These are phyloP conservation scores for Nephrotoma flavescens DNA, from an alignment of 2,888 invertebrate genomes.

Conservation along the genomic window DNA sequence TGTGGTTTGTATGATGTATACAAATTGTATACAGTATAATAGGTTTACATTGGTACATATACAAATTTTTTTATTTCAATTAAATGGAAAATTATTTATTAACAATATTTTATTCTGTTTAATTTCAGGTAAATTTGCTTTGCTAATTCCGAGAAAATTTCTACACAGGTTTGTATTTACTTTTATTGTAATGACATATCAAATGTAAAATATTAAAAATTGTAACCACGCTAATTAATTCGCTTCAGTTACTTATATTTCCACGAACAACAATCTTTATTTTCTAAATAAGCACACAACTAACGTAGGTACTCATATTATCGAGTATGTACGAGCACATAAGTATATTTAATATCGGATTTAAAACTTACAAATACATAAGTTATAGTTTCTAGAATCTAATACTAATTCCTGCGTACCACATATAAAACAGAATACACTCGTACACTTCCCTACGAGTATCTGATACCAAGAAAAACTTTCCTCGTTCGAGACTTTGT, in stretches of 20 bases:
- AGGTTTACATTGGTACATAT: too few relatives aligned
- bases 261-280: background rate
- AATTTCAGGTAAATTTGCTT: background rate
- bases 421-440: background rate
- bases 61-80: background rate
- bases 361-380: too few relatives aligned
- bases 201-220: too few relatives aligned
- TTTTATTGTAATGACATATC: background rate
- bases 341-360: too few relatives aligned
- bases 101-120: background rate
- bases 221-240: background rate
- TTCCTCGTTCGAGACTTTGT: background rate
- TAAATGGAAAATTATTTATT: background rate
- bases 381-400: too few relatives aligned
- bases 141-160: background rate
- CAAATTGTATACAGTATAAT: too few relatives aligned
- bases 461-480: background rate
- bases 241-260: background rate
- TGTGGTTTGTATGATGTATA: too few relatives aligned
- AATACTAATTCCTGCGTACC: too few relatives aligned
- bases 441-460: background rate
- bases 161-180: background rate
- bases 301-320: background rate
- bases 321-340: background rate
- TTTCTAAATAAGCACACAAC: background rate